These are phyloP conservation scores for Labroides dimidiatus DNA, from an alignment of 2,797 vertebrate genomes.

Conservation along the genomic window DNA sequence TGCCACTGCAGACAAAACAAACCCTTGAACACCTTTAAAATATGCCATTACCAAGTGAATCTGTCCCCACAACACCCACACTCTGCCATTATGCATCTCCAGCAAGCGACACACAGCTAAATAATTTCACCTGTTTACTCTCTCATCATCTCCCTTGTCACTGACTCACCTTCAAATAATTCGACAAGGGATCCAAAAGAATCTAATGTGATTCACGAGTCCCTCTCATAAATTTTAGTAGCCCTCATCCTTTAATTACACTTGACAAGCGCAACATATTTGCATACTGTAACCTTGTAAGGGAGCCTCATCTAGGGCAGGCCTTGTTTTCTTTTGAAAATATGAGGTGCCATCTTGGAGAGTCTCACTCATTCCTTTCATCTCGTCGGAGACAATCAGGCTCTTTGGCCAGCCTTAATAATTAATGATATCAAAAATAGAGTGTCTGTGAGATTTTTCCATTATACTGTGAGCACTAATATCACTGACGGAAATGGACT, in stretches of 20 bases:
- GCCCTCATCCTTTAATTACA: constrained; percentile 48
- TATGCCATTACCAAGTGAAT: constrained; percentile 19
- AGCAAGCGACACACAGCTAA: constrained; percentile 14
- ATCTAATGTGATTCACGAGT: constrained; percentile 31
- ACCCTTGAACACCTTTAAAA: constrained; percentile 12
- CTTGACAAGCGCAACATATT: constrained; percentile 57
- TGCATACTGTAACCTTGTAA: constrained; percentile 62
- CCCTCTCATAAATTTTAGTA: constrained; percentile 39
- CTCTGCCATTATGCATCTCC: constrained; percentile 20
- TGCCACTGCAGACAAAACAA: background rate
- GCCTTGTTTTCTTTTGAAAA: constrained; percentile 47
- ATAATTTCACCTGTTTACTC: constrained; percentile 36
- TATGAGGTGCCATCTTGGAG: constrained; percentile 47
- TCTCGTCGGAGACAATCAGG: constrained; percentile 34
- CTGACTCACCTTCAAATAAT: constrained; percentile 45
- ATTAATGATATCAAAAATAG: constrained; percentile 51
- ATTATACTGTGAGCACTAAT: constrained; percentile 17
- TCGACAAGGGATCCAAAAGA: constrained; percentile 25
- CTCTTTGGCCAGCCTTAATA: constrained; percentile 28
- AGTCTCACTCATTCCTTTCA: constrained; percentile 41
- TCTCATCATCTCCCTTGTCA: constrained; percentile 30
- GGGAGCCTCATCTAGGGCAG: constrained; percentile 20
- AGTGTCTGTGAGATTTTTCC: constrained; percentile 39
- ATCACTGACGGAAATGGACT: constrained; percentile 32
- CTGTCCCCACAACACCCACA: constrained; percentile 1